Evolutionary conservation across 2,797 vertebrate species (phyloP).

Genomic region (Calcarius lapponicus): DNA sequence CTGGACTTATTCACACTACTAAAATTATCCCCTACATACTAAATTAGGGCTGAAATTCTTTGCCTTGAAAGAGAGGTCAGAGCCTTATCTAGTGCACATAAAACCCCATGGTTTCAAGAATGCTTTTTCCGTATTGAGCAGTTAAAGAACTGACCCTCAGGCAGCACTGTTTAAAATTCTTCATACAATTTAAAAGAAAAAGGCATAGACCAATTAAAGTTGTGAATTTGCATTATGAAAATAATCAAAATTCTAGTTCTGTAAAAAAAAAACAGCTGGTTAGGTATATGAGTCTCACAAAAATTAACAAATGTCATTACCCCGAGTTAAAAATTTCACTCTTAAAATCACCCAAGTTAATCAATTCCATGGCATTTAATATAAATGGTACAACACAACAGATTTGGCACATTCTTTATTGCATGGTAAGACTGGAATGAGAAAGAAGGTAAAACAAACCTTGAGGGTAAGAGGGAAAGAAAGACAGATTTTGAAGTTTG

Average conservation of each 20-base stretch:
- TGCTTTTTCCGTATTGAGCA: not conserved
- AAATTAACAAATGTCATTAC: not conserved
- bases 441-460: constrained; percentile 48
- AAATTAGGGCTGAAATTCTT: not conserved
- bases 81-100: not conserved
- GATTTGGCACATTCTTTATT: constrained; percentile 17
- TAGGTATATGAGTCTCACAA: not conserved
- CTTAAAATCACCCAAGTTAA: not conserved
- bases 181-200: not conserved
- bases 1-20: not conserved
- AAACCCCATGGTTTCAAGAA: not conserved
- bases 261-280: not conserved
- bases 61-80: not conserved
- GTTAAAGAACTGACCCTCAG: not conserved
- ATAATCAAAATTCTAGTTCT: not conserved
- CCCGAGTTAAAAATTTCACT: constrained; percentile 20
- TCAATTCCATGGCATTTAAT: constrained; percentile 27
- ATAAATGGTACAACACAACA: not conserved
- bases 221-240: not conserved
- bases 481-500: constrained; percentile 44
- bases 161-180: not conserved
- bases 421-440: constrained; percentile 30
- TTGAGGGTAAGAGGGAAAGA: constrained; percentile 7
- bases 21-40: not conserved
- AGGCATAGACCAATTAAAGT: not conserved